Evolutionary conservation across 2,797 vertebrate species (phyloP).

Genomic region (Cryptoblepharus egeriae): DNA sequence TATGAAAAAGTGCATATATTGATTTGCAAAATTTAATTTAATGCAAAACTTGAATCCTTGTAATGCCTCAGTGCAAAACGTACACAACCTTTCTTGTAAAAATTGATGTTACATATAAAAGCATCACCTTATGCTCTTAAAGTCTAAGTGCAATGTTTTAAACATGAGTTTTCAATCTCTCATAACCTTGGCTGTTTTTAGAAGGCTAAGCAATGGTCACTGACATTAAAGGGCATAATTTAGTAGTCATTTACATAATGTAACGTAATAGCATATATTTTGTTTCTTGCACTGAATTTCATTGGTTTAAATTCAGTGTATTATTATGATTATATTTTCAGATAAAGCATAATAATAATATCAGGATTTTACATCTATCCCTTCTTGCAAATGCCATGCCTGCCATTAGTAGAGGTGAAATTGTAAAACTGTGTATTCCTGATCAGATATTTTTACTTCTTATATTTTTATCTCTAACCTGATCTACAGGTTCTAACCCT

Average conservation of each 20-base stretch:
- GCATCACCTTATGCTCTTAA: neutral
- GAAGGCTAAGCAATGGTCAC: conserved; percentile 10
- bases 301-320: neutral
- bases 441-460: conserved; percentile 19
- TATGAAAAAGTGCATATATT: no score
- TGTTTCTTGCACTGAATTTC: neutral
- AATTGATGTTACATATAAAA: neutral
- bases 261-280: neutral
- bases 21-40: neutral
- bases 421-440: neutral
- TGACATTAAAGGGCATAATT: conserved; percentile 26
- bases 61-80: neutral
- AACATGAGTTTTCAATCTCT: neutral
- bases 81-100: neutral
- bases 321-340: neutral
- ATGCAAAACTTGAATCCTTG: neutral
- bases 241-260: conserved; percentile 8
- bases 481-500: no score
- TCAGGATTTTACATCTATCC: neutral
- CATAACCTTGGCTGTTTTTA: neutral
- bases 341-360: neutral
- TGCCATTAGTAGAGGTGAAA: conserved; percentile 4
- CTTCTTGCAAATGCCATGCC: neutral
- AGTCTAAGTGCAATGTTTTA: conserved; percentile 7
- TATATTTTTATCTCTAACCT: no score